Percentiles rank a stretch among this genome's conserved stretches.
Evolutionary conservation across 2,888 invertebrate species (phyloP).

Genomic region (Philhelius pedissequus): DNA sequence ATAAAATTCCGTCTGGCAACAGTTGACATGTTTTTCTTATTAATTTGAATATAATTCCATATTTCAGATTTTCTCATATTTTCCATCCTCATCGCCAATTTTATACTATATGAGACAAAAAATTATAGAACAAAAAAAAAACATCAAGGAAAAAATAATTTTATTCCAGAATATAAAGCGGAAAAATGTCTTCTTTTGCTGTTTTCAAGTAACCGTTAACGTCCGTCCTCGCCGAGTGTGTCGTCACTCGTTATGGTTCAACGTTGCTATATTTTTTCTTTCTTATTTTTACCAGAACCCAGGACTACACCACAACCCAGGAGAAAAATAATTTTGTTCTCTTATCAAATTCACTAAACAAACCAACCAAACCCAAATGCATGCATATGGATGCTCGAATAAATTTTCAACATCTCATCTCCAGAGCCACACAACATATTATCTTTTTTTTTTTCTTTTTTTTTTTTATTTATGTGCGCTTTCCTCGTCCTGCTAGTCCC

Average conservation of each 20-base stretch:
- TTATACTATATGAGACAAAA: not conserved
- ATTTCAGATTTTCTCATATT: not conserved
- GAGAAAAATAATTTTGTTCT: conserved; percentile 60
- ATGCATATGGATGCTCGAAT: conserved; percentile 68
- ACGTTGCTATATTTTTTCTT: not conserved
- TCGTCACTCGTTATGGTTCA: not conserved
- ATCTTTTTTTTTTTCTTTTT: not conserved
- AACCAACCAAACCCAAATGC: conserved; percentile 62
- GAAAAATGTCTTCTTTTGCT: conserved; percentile 45
- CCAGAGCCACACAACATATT: conserved; percentile 38
- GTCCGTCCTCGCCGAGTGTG: not conserved
- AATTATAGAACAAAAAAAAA: not conserved
- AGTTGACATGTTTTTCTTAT: not conserved
- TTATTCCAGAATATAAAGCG: conserved; percentile 58
- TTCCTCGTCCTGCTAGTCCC: not conserved
- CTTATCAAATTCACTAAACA: conserved; percentile 68
- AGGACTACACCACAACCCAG: conserved; percentile 13
- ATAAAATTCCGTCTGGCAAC: not conserved
- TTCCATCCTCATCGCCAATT: not conserved
- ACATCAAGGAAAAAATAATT: conserved; percentile 31
- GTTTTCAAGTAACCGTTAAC: not conserved
- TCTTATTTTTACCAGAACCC: not conserved
- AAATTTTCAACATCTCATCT: conserved; percentile 68
- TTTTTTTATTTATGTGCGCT: not conserved
- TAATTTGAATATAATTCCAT: not conserved